A percentile compares a stretch with the other conserved stretches of the same genome.
Conservation (phyloP, 2,113 vertebrate genomes). For the Tachysurus fulvidraco region DNA sequence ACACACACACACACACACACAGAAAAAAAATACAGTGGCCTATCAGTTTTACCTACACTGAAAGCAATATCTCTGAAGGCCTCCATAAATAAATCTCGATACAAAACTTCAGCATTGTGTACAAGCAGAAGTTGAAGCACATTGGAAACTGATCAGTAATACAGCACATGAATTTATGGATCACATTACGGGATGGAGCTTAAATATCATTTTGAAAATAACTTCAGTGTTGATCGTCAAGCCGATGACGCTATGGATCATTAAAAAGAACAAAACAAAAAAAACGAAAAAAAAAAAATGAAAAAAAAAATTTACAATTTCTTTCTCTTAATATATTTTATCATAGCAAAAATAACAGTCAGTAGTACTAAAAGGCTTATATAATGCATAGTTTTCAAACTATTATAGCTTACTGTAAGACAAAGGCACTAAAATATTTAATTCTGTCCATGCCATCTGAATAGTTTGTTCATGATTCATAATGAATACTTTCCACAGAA, state of each 20-base stretch:
- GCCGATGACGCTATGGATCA: conserved; percentile 41
- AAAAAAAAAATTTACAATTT: neutral
- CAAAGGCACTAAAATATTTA: neutral
- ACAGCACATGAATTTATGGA: conserved; percentile 54
- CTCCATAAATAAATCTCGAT: neutral
- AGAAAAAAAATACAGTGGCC: neutral
- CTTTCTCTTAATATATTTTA: neutral
- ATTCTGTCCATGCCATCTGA: neutral
- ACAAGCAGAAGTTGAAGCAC: conserved; percentile 7
- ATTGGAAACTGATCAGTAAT: conserved; percentile 19
- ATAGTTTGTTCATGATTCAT: neutral
- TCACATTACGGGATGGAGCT: conserved; percentile 76
- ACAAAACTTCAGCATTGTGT: conserved; percentile 18
- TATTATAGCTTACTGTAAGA: neutral
- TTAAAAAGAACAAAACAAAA: conserved; percentile 33
- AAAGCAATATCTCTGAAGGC: conserved; percentile 3
- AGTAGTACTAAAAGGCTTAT: neutral
- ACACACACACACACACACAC: no score
- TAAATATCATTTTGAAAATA: conserved; percentile 48
- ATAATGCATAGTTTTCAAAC: neutral
- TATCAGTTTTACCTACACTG: neutral
- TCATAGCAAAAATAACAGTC: neutral
- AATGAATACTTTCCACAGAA: neutral
- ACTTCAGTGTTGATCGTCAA: conserved; percentile 65
- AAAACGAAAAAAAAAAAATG: no score